phyloP scores from a whole-genome alignment of 2,113 vertebrate species.

The Rhabdomys dilectus region DNA sequence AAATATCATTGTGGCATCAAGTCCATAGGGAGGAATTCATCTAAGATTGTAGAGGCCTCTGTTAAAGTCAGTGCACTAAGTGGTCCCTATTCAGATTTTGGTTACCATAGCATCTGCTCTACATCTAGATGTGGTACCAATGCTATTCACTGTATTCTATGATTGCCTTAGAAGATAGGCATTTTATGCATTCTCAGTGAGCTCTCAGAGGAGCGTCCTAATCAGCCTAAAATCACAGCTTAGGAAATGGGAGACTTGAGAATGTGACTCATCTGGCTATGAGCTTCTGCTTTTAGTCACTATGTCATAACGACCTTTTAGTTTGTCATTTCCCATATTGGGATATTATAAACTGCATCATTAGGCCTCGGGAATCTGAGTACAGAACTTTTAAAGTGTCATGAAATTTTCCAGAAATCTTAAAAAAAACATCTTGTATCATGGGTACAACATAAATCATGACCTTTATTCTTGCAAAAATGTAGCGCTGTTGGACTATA shows the following conservation, averaged over 20 bases:
- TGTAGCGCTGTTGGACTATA: neutral
- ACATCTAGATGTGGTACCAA: neutral
- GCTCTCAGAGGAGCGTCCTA: neutral
- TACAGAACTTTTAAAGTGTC: neutral
- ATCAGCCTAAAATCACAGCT: neutral
- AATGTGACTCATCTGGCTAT: neutral
- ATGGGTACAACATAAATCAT: neutral
- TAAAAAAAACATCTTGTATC: neutral
- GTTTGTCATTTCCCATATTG: slow-evolving; percentile 1
- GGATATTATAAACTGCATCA: neutral
- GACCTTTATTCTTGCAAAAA: neutral
- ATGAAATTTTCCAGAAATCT: neutral
- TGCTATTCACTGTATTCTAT: neutral
- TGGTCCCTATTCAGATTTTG: neutral
- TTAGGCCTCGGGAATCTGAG: neutral
- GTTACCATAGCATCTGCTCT: neutral
- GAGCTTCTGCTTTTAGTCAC: neutral
- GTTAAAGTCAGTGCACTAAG: neutral
- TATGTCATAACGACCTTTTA: neutral
- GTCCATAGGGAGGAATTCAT: neutral
- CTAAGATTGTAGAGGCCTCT: neutral
- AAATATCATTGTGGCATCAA: neutral
- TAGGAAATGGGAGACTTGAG: neutral
- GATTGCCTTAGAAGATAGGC: neutral
- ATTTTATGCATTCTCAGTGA: neutral